Evolutionary conservation across 1,140 invertebrate genomes (phyloP), one percentile per base, ranked within the genome.

Genomic region (Aphelenchoides fujianensis): DNA sequence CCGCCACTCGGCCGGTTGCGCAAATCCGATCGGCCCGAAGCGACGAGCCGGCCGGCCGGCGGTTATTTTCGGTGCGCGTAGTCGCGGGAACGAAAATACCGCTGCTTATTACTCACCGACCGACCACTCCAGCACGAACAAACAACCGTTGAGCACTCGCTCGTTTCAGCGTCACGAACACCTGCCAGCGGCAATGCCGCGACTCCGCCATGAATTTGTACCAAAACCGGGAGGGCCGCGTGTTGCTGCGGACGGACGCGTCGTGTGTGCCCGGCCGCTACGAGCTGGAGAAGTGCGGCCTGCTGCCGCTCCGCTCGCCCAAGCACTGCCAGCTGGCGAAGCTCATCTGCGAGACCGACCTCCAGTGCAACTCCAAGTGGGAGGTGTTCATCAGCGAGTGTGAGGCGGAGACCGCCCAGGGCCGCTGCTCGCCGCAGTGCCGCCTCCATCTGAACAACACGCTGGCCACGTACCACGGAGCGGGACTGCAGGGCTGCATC

Each of bases 241-340:
- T 62, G 55, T 68, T 79, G 16, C 63, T 79, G n/a, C 67, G 78
- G 12, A 82, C 80, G 19, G 78, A 79, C 63, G 77, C 78, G 27
- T 68, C 67, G 30, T 79, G 78, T 66, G 72, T 79, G 16, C 80
- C 78, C 9, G 78, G 78, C 2, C 68, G 70, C 19, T 80, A 79
- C 23, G 78, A 79, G 63, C 64, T 79, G 9, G 80, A 82, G 61
- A 82, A 79, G 53, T 79, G 78, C 61, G 80, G 80, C 31, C 76
- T 79, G 35, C 64, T 79, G 35, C 78, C 78, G 9, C 79, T 74
- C 36, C 67, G 67, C 23, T 41, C 71, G 9, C 77, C 80, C 1
- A 82, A 82, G 57, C 78, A 79, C 67, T 79, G 78, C 36, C 59
- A 62, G 12, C 71, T 79, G 5, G 77, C 77, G 12, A 79, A 79